These are phyloP conservation scores for Capitulum mitella DNA, from an alignment of 2,888 invertebrate genomes.

Conservation along the genomic window DNA sequence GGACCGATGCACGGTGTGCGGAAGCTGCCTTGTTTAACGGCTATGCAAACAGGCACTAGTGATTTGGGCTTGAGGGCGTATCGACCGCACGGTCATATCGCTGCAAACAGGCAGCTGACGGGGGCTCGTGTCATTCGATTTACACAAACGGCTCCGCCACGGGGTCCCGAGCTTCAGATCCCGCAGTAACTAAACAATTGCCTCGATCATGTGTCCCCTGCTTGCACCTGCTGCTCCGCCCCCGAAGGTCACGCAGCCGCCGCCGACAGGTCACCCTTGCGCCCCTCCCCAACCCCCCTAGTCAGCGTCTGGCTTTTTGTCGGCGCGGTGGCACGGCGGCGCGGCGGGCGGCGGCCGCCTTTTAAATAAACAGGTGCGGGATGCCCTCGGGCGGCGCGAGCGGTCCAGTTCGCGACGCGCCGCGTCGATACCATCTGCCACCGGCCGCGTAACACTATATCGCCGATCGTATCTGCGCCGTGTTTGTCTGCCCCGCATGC, in stretches of 20 bases:
- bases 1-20: too few species aligned
- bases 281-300: background rate
- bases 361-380: background rate
- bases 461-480: background rate
- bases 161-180: too few species aligned
- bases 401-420: background rate
- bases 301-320: background rate
- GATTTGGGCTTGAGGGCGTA: too few species aligned
- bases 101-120: too few species aligned
- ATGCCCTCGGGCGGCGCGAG: background rate
- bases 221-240: background rate
- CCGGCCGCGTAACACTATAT: background rate
- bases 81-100: too few species aligned
- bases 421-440: background rate
- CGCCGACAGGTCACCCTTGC: background rate
- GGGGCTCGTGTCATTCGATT: too few species aligned
- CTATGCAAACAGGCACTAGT: too few species aligned
- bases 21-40: too few species aligned
- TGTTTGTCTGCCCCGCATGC: slow-evolving; percentile 1
- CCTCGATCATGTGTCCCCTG: background rate
- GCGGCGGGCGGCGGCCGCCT: background rate
- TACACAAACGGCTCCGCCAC: too few species aligned
- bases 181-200: too few species aligned
- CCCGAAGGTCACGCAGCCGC: background rate
- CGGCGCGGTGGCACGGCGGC: background rate